Percentiles rank a stretch among this genome's conserved stretches.
phyloP scores from a whole-genome alignment of 2,113 vertebrate genomes.

The Rhinopomastus cyanomelas region DNA sequence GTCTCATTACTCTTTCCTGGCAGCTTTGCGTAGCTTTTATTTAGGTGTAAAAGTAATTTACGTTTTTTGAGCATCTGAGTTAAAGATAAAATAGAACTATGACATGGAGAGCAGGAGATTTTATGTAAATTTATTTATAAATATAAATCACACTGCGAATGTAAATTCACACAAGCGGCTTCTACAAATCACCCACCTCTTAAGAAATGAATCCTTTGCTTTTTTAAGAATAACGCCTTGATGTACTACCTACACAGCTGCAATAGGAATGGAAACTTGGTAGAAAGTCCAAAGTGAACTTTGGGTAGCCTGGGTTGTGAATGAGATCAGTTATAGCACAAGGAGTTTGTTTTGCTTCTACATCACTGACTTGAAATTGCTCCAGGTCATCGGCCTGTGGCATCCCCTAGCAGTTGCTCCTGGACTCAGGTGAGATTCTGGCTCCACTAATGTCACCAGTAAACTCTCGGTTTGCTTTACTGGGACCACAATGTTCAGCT shows the following conservation, averaged over 20 bases:
- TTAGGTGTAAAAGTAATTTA: conserved; percentile 63
- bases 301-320: accelerated
- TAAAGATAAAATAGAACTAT: conserved; percentile 53
- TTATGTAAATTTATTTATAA: conserved; percentile 67
- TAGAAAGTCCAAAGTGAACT: not conserved
- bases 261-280: not conserved
- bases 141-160: conserved; percentile 44
- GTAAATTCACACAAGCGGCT: conserved; percentile 19
- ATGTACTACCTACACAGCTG: not conserved
- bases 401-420: not conserved
- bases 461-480: not conserved
- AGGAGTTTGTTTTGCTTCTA: not conserved
- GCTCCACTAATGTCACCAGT: accelerated
- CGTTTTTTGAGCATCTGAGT: conserved; percentile 51
- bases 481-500: accelerated
- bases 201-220: not conserved
- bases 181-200: not conserved
- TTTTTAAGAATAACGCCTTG: not conserved
- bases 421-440: not conserved
- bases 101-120: conserved; percentile 7
- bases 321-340: not conserved
- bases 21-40: conserved; percentile 42
- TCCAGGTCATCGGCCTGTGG: not conserved
- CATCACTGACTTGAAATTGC: not conserved
- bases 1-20: conserved; percentile 46